A percentile compares a stretch with the other conserved stretches of the same genome.
These are phyloP conservation scores for Barbus barbus DNA, from an alignment of 2,113 vertebrate genomes.

Conservation along the genomic window DNA sequence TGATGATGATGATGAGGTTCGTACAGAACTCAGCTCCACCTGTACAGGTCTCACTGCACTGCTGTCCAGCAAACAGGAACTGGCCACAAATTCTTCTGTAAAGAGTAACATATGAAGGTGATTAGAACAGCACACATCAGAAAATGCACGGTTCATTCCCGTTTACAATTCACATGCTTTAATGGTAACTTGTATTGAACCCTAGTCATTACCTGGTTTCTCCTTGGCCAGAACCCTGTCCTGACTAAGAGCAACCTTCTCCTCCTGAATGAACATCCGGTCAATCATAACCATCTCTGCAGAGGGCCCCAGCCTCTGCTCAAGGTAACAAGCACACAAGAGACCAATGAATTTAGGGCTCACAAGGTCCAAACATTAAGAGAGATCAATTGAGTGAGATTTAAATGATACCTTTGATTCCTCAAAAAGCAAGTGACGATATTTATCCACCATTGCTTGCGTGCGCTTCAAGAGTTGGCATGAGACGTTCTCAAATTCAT, in stretches of 20 bases:
- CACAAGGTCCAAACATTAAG: background rate
- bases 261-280: constrained; percentile 95
- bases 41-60: constrained; percentile 43
- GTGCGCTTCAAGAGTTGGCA: constrained; percentile 86
- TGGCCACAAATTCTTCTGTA: constrained; percentile 89
- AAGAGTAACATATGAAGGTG: background rate
- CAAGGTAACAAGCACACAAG: constrained; percentile 27
- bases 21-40: constrained; percentile 48
- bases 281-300: constrained; percentile 99
- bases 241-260: constrained; percentile 84
- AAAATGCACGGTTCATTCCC: too few relatives aligned
- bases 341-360: background rate
- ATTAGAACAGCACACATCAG: background rate
- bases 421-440: constrained; percentile 87
- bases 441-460: constrained; percentile 95
- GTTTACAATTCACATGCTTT: too few relatives aligned
- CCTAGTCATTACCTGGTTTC: constrained; percentile 79
- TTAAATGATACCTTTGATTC: constrained; percentile 84
- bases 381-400: background rate
- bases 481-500: constrained; percentile 90
- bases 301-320: constrained; percentile 88
- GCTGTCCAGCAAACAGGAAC: constrained; percentile 78
- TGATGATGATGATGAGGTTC: background rate
- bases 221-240: constrained; percentile 89
- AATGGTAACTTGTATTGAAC: background rate